These are phyloP conservation scores for Pygocentrus nattereri DNA, from an alignment of 2,797 vertebrate genomes.

Conservation along the genomic window DNA sequence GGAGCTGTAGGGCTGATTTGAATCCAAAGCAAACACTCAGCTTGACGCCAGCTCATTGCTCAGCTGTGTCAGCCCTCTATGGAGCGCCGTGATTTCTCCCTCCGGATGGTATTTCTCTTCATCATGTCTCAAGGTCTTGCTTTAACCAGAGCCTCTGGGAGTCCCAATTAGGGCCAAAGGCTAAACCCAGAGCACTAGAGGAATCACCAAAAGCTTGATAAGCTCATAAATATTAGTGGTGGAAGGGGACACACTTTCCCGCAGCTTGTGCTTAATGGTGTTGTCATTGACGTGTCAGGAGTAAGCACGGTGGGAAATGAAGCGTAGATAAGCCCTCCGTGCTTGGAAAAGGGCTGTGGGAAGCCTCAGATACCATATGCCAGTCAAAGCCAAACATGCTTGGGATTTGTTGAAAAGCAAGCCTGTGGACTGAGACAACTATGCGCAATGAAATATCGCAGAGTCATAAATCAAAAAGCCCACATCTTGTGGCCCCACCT, in stretches of 20 bases:
- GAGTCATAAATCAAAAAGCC: constrained; percentile 61
- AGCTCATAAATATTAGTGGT: constrained; percentile 22
- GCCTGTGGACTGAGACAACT: constrained; percentile 53
- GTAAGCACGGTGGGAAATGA: constrained; percentile 41
- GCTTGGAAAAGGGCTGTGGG: constrained; percentile 24
- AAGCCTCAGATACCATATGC: constrained; percentile 50
- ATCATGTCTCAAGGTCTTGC: constrained; percentile 65
- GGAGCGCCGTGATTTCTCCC: constrained; percentile 57
- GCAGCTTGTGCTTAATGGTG: constrained; percentile 22
- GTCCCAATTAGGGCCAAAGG: constrained; percentile 42
- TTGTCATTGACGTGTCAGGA: constrained; percentile 48
- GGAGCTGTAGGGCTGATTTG: constrained; percentile 13
- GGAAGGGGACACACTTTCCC: not conserved
- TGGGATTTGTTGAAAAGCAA: constrained; percentile 56
- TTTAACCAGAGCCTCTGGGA: constrained; percentile 55
- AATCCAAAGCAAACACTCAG: constrained; percentile 56
- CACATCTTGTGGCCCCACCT: constrained; percentile 46
- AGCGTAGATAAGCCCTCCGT: constrained; percentile 46
- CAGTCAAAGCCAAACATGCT: constrained; percentile 58
- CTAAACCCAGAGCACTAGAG: constrained; percentile 6
- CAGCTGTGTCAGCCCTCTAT: constrained; percentile 5
- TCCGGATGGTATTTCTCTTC: constrained; percentile 69
- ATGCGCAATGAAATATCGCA: constrained; percentile 55
- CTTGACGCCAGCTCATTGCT: constrained; percentile 23
- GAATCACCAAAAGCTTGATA: constrained; percentile 19